These are phyloP conservation scores for Arrhamphus sclerolepis DNA, from an alignment of 2,797 vertebrate genomes.

Conservation along the genomic window DNA sequence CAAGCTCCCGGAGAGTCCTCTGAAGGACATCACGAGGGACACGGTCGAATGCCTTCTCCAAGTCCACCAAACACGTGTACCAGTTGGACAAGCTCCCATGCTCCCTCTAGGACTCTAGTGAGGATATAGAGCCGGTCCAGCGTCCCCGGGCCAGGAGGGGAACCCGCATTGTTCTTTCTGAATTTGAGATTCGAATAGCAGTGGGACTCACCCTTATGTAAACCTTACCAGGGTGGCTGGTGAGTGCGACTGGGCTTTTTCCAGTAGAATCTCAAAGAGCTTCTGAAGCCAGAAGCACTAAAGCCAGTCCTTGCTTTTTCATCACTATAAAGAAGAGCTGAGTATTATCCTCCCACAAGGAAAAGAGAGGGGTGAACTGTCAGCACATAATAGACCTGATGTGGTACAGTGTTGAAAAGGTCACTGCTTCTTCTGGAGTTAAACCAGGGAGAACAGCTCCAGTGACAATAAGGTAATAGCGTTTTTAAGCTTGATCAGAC, in stretches of 20 bases:
- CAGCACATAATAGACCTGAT: slow-evolving; percentile 61
- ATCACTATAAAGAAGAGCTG: slow-evolving; percentile 38
- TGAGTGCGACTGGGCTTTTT: slow-evolving; percentile 9
- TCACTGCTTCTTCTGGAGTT: slow-evolving; percentile 66
- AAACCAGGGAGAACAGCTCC: slow-evolving; percentile 59
- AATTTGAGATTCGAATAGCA: no score
- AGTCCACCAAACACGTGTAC: no score
- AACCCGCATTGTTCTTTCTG: no score
- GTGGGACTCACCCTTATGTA: no score
- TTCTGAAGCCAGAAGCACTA: slow-evolving; percentile 50
- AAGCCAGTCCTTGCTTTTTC: slow-evolving; percentile 47
- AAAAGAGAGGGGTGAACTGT: slow-evolving; percentile 54
- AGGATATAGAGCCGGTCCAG: no score
- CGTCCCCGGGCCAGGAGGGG: no score
- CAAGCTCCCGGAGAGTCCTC: no score
- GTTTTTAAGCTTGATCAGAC: slow-evolving; percentile 67
- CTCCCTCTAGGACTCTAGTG: no score
- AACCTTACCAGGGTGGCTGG: no score
- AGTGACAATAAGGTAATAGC: slow-evolving; percentile 63
- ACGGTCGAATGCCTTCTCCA: no score
- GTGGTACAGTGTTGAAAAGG: slow-evolving; percentile 69
- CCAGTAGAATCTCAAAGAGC: slow-evolving; percentile 26
- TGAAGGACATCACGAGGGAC: no score
- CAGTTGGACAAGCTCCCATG: no score
- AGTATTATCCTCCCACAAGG: slow-evolving; percentile 49